Conservation (phyloP, 2,113 vertebrate genomes). For the Percopsis transmontana region DNA sequence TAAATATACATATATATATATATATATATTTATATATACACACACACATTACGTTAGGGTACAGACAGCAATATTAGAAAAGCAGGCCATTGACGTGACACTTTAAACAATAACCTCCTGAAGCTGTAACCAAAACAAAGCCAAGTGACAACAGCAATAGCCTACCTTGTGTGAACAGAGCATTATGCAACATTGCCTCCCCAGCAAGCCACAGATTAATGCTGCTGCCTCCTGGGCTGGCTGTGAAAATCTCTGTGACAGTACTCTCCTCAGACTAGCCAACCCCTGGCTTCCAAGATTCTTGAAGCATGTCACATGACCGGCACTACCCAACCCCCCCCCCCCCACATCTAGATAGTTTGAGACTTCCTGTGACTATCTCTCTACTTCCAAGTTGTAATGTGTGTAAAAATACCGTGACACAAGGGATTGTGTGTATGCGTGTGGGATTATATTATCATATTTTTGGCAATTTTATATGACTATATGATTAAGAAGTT, state of each 20-base stretch:
- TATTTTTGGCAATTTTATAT: too few relatives aligned
- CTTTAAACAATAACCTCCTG: not conserved
- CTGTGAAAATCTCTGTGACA: constrained; percentile 61
- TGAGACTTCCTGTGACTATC: constrained; percentile 63
- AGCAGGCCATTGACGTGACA: not conserved
- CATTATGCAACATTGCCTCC: constrained; percentile 59
- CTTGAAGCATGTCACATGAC: constrained; percentile 63
- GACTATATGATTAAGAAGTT: too few relatives aligned
- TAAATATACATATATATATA: too few relatives aligned
- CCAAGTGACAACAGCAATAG: constrained; percentile 22
- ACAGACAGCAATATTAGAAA: too few relatives aligned
- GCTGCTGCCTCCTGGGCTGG: constrained; percentile 22
- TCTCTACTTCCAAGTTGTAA: constrained; percentile 18
- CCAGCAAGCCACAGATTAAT: constrained; percentile 35
- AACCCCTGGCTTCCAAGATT: constrained; percentile 62
- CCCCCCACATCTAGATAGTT: constrained; percentile 43
- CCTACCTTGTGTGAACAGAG: constrained; percentile 64
- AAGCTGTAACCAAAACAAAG: not conserved
- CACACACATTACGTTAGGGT: too few relatives aligned
- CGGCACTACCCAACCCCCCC: constrained; percentile 19
- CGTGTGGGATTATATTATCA: too few relatives aligned
- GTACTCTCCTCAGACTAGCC: constrained; percentile 18
- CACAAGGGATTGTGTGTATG: not conserved
- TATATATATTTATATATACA: too few relatives aligned
- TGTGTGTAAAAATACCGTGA: not conserved